phyloP scores from a whole-genome alignment of 2,113 vertebrate genomes.

The Rhineura floridana region DNA sequence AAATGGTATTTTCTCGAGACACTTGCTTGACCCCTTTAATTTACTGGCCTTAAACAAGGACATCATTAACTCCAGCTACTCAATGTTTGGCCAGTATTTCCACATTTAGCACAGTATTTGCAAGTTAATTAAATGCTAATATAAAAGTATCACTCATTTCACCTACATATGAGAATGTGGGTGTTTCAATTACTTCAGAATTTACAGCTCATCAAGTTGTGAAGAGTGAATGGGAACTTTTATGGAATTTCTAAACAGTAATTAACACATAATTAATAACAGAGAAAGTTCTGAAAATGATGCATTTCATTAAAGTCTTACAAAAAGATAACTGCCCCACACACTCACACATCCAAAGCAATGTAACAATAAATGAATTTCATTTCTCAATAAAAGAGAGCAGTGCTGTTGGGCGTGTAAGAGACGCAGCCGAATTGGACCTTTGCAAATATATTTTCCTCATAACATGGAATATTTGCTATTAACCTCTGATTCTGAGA shows the following conservation, averaged over 20 bases:
- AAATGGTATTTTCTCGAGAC: conserved; percentile 42
- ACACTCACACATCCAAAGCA: conserved; percentile 5
- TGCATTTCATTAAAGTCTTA: conserved; percentile 29
- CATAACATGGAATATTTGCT: neutral
- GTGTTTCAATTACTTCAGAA: conserved; percentile 58
- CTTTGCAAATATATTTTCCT: neutral
- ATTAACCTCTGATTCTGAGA: neutral
- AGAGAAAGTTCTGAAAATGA: conserved; percentile 38
- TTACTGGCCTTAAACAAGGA: conserved; percentile 42
- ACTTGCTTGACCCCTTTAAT: conserved; percentile 11
- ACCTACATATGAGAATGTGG: conserved; percentile 42
- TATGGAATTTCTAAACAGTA: conserved; percentile 27
- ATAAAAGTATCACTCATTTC: conserved; percentile 55
- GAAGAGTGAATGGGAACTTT: conserved; percentile 55
- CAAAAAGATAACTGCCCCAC: conserved; percentile 1
- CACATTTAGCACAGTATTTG: conserved; percentile 52
- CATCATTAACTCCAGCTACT: conserved; percentile 34
- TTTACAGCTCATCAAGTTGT: conserved; percentile 61
- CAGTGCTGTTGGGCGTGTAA: neutral
- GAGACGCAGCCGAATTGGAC: neutral
- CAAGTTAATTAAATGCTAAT: conserved; percentile 65
- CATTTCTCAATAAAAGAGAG: neutral
- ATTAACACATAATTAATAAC: conserved; percentile 17
- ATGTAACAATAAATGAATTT: neutral
- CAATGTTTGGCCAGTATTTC: conserved; percentile 53